These are phyloP conservation scores for Neodiprion fabricii DNA, from an alignment of 1,140 invertebrate species.

Conservation along the genomic window DNA sequence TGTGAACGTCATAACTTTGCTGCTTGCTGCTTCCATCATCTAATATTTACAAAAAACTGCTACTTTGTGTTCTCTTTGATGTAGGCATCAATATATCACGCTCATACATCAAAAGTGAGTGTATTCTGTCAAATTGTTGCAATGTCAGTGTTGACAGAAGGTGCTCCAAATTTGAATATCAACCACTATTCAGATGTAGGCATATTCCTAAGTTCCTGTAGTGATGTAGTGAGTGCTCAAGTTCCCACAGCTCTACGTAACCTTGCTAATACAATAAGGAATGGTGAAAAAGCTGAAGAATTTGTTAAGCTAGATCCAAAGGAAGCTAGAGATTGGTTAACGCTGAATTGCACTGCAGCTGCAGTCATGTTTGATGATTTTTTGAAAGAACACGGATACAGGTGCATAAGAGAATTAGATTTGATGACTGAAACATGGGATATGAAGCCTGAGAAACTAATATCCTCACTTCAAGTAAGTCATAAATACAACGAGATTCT, in stretches of 20 bases:
- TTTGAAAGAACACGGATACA: conserved; percentile 76
- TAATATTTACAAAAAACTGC: conserved; percentile 1
- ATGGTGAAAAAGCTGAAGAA: conserved; percentile 57
- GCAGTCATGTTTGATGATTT: conserved; percentile 65
- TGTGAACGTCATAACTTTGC: background rate
- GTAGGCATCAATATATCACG: conserved; percentile 47
- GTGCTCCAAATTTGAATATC: conserved; percentile 61
- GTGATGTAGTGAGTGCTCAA: conserved; percentile 73
- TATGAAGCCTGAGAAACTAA: conserved; percentile 67
- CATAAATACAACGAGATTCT: conserved; percentile 30
- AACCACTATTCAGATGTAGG: conserved; percentile 72
- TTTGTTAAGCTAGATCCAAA: conserved; percentile 64
- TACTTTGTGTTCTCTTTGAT: background rate
- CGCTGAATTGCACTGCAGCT: conserved; percentile 61
- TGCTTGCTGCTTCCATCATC: background rate
- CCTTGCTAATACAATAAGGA: conserved; percentile 62
- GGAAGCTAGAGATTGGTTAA: conserved; percentile 66
- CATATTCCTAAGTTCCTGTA: conserved; percentile 68
- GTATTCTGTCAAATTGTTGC: conserved; percentile 64
- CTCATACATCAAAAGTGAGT: conserved; percentile 53
- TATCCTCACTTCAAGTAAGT: conserved; percentile 68
- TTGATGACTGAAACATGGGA: conserved; percentile 71
- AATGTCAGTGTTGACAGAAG: conserved; percentile 61
- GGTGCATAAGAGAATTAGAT: conserved; percentile 79
- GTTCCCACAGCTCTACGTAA: conserved; percentile 65